Evolutionary conservation across 2,797 vertebrate species (phyloP).

Genomic region (Gambelia wislizenii): DNA sequence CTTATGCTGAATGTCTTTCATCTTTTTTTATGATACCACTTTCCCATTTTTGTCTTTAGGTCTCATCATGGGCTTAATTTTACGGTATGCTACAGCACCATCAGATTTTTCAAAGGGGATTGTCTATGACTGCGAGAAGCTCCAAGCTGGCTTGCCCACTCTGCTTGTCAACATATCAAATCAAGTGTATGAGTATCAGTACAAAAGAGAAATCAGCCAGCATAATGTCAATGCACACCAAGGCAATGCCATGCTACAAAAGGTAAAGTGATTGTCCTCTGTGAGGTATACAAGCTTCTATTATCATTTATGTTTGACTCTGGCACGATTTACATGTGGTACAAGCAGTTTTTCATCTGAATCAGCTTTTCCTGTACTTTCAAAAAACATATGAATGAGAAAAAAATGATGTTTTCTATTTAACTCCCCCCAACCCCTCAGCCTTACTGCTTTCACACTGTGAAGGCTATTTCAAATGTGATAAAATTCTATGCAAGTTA

Average conservation of each 20-base stretch:
- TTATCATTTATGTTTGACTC: constrained; percentile 23
- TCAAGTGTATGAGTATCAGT: constrained; percentile 81
- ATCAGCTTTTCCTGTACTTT: not conserved
- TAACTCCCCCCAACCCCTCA: not conserved
- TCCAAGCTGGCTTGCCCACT: constrained; percentile 74
- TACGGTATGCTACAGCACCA: constrained; percentile 77
- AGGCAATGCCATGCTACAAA: constrained; percentile 75
- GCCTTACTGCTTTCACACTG: not conserved
- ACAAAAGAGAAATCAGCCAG: constrained; percentile 78
- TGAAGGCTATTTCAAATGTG: not conserved
- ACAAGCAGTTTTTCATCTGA: not conserved
- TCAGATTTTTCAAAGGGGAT: constrained; percentile 69
- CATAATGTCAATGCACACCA: constrained; percentile 76
- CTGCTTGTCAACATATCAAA: constrained; percentile 81
- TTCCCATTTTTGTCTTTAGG: constrained; percentile 74
- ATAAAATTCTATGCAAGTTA: not conserved
- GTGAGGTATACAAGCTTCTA: constrained; percentile 5
- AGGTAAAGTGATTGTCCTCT: constrained; percentile 75
- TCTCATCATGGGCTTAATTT: constrained; percentile 83
- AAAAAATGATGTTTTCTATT: not conserved
- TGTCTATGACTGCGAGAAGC: constrained; percentile 76
- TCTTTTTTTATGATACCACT: not conserved
- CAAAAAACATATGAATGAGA: not conserved
- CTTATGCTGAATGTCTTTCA: not conserved
- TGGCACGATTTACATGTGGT: not conserved